Percentiles rank a stretch among this genome's conserved stretches.
Conservation (phyloP, 2,797 vertebrate genomes). For the Morelia viridis region DNA sequence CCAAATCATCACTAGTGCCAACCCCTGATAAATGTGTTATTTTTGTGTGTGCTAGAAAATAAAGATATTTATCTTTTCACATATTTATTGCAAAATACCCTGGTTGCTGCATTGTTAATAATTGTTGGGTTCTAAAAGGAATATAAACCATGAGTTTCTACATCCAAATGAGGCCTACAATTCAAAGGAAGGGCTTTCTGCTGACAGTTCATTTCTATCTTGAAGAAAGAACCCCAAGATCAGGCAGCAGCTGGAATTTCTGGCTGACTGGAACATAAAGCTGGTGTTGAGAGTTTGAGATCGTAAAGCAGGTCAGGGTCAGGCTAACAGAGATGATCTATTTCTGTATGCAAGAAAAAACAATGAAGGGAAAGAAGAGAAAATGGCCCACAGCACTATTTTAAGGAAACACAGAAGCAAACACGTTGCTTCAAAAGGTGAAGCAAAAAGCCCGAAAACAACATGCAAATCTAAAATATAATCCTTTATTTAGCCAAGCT, state of each 20-base stretch:
- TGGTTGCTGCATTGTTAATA: constrained; percentile 7
- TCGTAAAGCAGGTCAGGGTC: constrained; percentile 30
- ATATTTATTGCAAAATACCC: fast-evolving
- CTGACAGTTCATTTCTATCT: neutral
- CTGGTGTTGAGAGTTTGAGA: constrained; percentile 23
- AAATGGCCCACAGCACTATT: constrained; percentile 10
- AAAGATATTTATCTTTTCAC: neutral
- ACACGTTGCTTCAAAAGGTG: neutral
- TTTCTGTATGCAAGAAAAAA: constrained; percentile 39
- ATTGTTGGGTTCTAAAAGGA: constrained; percentile 6
- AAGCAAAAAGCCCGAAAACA: neutral
- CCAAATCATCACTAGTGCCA: neutral
- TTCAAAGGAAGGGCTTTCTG: neutral
- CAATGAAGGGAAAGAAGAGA: constrained; percentile 2
- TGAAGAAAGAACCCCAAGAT: constrained; percentile 31
- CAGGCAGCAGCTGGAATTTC: constrained; percentile 1
- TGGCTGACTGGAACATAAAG: constrained; percentile 31
- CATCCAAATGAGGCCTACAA: neutral
- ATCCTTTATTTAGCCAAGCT: neutral
- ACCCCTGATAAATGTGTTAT: neutral
- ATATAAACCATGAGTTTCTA: neutral
- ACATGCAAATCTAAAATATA: neutral
- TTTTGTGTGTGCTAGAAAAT: neutral
- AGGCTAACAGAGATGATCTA: constrained; percentile 26
- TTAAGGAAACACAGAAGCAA: neutral